Conservation (phyloP, 2,797 vertebrate species). For the Circus cinereus region DNA sequence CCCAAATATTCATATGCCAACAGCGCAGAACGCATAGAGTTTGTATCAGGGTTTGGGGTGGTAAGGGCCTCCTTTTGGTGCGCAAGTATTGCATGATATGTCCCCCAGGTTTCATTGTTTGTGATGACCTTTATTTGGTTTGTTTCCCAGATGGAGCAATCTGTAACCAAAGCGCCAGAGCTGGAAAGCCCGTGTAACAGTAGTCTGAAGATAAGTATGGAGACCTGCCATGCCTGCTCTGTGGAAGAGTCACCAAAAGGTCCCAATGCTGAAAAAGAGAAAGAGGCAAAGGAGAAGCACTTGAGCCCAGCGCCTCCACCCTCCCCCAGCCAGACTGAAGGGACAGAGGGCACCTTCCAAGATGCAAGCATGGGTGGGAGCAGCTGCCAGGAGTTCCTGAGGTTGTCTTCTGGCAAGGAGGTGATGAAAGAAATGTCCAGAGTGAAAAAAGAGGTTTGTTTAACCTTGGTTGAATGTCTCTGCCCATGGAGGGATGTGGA, state of each 20-base stretch:
- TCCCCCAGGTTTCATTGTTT: neutral
- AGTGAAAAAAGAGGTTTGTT: conserved; percentile 58
- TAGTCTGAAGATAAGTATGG: neutral
- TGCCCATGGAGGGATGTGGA: neutral
- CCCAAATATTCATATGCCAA: neutral
- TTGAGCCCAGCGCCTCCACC: neutral
- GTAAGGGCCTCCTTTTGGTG: neutral
- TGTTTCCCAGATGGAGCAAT: conserved; percentile 9
- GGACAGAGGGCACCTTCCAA: neutral
- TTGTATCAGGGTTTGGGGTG: neutral
- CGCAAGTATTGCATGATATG: neutral
- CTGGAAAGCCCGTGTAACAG: neutral
- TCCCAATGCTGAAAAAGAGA: neutral
- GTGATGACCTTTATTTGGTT: neutral
- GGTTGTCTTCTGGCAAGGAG: conserved; percentile 26
- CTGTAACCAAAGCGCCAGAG: neutral
- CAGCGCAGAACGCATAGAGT: fast-evolving
- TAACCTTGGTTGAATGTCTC: neutral
- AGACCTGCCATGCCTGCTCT: neutral
- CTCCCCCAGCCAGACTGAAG: neutral
- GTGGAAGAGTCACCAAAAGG: neutral
- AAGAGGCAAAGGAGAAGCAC: neutral
- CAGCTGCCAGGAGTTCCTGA: conserved; percentile 2
- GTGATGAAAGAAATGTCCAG: conserved; percentile 50
- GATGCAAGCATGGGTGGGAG: neutral